Evolutionary conservation across 2,113 vertebrate genomes (phyloP).

Genomic region (Burhinus bistriatus): DNA sequence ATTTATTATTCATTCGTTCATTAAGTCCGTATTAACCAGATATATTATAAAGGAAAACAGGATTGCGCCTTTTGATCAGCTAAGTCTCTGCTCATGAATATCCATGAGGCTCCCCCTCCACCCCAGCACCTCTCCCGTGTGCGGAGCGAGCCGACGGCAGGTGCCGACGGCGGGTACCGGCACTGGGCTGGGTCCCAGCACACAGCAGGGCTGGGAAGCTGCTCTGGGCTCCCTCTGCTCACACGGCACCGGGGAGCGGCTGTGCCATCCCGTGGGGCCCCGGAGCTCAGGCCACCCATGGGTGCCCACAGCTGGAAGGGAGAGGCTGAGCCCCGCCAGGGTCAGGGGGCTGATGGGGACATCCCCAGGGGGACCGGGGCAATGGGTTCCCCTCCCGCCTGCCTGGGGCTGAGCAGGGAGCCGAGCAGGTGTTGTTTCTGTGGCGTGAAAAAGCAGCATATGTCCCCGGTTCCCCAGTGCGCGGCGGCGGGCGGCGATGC

Average conservation of each 20-base stretch:
- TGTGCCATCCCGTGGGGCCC: rapidly evolving
- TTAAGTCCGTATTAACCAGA: slow-evolving; percentile 67
- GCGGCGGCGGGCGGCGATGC: neutral
- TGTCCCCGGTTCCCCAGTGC: slow-evolving; percentile 1
- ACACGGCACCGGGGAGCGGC: rapidly evolving
- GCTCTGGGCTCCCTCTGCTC: neutral
- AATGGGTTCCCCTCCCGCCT: neutral
- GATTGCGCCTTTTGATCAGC: slow-evolving; percentile 57
- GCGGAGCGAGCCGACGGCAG: rapidly evolving
- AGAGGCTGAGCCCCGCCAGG: neutral
- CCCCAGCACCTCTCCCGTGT: neutral
- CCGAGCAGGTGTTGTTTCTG: slow-evolving; percentile 63
- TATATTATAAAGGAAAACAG: slow-evolving; percentile 69
- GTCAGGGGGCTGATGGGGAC: neutral
- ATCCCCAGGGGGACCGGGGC: neutral
- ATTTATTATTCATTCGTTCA: slow-evolving; percentile 73
- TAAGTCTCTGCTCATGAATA: slow-evolving; percentile 53
- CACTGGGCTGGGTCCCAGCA: neutral
- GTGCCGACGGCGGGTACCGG: neutral
- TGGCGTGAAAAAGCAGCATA: slow-evolving; percentile 67
- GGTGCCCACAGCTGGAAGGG: neutral
- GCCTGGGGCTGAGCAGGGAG: slow-evolving; percentile 56
- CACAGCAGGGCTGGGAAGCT: neutral
- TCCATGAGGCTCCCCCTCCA: neutral
- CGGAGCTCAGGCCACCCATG: neutral